A percentile compares a stretch with the other conserved stretches of the same genome.
phyloP scores from a whole-genome alignment of 2,888 invertebrate genomes.

The Blomia tropicalis region DNA sequence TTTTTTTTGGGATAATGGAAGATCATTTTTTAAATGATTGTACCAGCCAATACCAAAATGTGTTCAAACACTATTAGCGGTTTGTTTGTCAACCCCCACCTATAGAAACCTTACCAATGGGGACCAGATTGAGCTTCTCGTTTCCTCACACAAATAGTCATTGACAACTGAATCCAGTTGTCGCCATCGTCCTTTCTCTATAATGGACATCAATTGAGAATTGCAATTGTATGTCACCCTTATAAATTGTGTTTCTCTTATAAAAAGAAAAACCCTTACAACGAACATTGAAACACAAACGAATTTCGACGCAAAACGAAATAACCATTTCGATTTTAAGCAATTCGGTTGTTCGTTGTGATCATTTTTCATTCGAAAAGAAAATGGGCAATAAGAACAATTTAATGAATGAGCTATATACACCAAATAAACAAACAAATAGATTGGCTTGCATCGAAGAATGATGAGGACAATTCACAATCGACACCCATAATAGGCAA shows the following conservation, averaged over 20 bases:
- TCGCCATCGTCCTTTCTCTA: too few relatives aligned
- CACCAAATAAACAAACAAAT: conserved; percentile 12
- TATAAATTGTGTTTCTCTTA: too few relatives aligned
- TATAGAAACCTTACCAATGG: too few relatives aligned
- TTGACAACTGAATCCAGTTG: too few relatives aligned
- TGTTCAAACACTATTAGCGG: conserved; percentile 11
- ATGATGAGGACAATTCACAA: too few relatives aligned
- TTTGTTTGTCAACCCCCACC: conserved; percentile 9
- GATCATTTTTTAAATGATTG: neutral
- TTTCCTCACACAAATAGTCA: too few relatives aligned
- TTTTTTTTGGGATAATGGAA: neutral
- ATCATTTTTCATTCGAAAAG: neutral
- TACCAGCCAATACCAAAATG: neutral
- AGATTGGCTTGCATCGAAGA: conserved; percentile 6
- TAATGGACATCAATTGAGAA: too few relatives aligned
- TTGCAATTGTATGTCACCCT: too few relatives aligned
- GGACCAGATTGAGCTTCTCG: too few relatives aligned
- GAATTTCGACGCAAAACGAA: neutral
- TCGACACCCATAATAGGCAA: conserved; percentile 12
- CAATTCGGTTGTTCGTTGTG: neutral
- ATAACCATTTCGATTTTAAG: neutral
- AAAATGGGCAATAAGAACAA: neutral
- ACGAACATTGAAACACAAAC: neutral
- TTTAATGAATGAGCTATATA: too few relatives aligned
- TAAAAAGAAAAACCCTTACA: too few relatives aligned